Evolutionary conservation across 1,140 invertebrate genomes (phyloP).

Genomic region (Papilio machaon): DNA sequence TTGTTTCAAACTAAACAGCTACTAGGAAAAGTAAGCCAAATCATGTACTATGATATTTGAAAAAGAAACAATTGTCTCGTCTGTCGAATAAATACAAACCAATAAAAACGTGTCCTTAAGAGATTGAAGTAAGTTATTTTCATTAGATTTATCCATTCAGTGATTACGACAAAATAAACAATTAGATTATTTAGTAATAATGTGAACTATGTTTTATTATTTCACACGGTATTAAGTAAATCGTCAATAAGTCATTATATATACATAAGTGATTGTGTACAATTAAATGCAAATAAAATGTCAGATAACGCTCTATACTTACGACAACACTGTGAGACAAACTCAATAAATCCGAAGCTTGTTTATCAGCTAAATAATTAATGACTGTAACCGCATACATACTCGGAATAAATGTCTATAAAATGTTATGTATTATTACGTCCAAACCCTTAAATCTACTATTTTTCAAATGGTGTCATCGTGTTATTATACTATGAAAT

Average conservation of each 20-base stretch:
- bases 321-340: background rate
- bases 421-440: background rate
- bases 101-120: background rate
- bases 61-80: too few species aligned
- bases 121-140: background rate
- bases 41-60: too few species aligned
- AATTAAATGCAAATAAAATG: constrained; percentile 25
- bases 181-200: background rate
- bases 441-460: too few species aligned
- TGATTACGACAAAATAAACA: background rate
- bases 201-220: background rate
- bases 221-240: constrained; percentile 25
- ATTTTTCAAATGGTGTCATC: background rate
- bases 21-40: background rate
- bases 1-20: background rate
- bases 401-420: background rate
- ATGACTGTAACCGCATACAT: background rate
- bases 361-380: background rate
- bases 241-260: background rate
- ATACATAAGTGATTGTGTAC: background rate
- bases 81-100: background rate
- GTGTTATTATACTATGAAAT: too few species aligned
- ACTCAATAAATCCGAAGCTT: constrained; percentile 9
- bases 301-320: background rate
- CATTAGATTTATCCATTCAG: background rate